Base-by-base conservation (phyloP, 2,113 vertebrate genomes). In the Dasyornis broadbenti region DNA sequence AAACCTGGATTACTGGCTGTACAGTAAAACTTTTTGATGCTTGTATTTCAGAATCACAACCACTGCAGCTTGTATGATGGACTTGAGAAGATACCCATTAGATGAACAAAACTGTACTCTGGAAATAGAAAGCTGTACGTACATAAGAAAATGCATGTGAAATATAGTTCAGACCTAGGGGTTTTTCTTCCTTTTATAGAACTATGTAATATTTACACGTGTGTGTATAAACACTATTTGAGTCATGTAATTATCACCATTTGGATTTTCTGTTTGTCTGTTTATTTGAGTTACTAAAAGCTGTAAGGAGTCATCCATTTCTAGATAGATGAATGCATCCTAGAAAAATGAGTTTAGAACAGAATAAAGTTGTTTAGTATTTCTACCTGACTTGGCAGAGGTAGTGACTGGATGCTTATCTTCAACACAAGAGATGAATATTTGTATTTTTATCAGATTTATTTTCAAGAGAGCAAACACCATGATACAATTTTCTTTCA, bases 51-150 rank as follows among this genome's bases (percentile, higher is more conserved):
- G 99, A 97, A 99, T 99, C 98, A 99, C 99, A 39, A 99, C 99
- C 4, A 99, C 99, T 8, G 99, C 99, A 28, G 99, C 99, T 28
- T 99, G 99, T 92, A 99, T 99, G 99, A 99, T 99, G 99, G 99
- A 99, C 92, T 98, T 99, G 96, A 98, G 99, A 96, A 98, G 99
- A 91, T 99, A 99, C 92, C 99, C 99, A 1, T 94, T 99, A 97
- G 99, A 98, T n/a, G 98, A 98, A 65, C 98, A 98, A 89, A 99
- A 99, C 97, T 99, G 99, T 95, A 99, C 99, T 33, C 97, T 99
- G 98, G 99, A 99, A 97, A 99, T 99, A 87, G 99, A 99, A 97
- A 99, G 99, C 97, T 99, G 99, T 99, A 98, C 56, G 99, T 99
- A 98, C 65, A 77, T 52, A 60, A 79, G n/a, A 53, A 83, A 80